Base-by-base conservation (phyloP, 2,888 invertebrate species). In the Dryomyza anilis region DNA sequence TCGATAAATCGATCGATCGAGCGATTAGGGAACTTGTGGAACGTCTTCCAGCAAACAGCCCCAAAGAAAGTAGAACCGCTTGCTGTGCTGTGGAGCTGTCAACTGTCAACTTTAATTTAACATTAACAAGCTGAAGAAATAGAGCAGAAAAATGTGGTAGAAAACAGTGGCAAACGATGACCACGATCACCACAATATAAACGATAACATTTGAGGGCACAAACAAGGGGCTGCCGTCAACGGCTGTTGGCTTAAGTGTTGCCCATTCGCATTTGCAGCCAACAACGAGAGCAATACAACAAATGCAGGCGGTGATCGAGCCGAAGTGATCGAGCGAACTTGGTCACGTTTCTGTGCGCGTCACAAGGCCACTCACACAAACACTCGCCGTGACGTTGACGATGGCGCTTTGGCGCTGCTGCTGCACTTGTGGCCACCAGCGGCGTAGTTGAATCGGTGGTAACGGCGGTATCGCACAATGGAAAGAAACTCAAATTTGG, bases 51-150 rank as follows among this genome's bases (percentile, higher is more conserved):
- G n/a, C n/a, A n/a, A n/a, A n/a, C n/a, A 57, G 45, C n/a, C n/a
- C n/a, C n/a, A 57, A 56, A 16, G 4, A 7, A n/a, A 19, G 45
- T 8, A 45, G 57, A 21, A n/a, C 39, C 25, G 25, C n/a, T 14
- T n/a, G 43, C 23, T 21, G 21, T 30, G 39, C 43, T n/a, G 48
- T 29, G 27, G n/a, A n/a, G 39, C 48, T 48, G 64, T 64, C 59
- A 67, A 67, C 64, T 64, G 64, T 76, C 76, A 76, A 73, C 73
- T 76, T 76, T 76, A 76, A 76, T 76, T 77, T 74, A 69, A n/a
- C 50, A 36, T n/a, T 43, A 21, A 27, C 62, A 45, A 27, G 21
- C 36, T 27, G 55, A 55, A 16, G 27, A 52, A 29, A 2, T 16
- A 29, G 25, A 27, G 43, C 14, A 6, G 48, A 19, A 33, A 30